Evolutionary conservation across 2,113 vertebrate genomes (phyloP).

Genomic region (Mesoclemmys tuberculata): DNA sequence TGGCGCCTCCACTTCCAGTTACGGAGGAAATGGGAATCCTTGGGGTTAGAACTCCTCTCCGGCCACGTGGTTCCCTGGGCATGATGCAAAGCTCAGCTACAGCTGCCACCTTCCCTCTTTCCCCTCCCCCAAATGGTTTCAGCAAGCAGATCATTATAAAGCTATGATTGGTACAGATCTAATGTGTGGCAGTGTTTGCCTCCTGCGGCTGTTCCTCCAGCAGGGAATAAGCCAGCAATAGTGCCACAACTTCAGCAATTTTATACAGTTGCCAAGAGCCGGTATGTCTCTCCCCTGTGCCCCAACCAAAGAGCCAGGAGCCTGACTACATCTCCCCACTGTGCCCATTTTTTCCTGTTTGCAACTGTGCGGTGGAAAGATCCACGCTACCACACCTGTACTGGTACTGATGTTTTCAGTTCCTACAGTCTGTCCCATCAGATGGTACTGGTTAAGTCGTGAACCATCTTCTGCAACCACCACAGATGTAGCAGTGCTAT

Average conservation of each 20-base stretch:
- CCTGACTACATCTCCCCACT: too few relatives aligned
- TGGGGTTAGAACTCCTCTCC: background rate
- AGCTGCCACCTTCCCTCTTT: constrained; percentile 33
- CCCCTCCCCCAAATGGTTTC: background rate
- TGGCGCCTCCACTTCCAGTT: constrained; percentile 16
- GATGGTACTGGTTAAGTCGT: constrained; percentile 95
- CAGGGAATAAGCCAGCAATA: background rate
- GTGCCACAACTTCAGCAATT: background rate
- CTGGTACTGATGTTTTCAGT: constrained; percentile 95
- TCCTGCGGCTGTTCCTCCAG: constrained; percentile 3
- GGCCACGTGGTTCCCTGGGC: background rate
- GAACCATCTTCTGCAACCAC: constrained; percentile 96
- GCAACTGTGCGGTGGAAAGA: background rate
- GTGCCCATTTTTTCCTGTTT: background rate
- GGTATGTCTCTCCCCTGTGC: background rate
- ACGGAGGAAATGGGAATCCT: constrained; percentile 24
- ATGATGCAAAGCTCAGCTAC: background rate
- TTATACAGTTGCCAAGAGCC: background rate
- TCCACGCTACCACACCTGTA: constrained; percentile 83
- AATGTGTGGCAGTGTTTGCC: constrained; percentile 36
- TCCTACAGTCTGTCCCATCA: constrained; percentile 92
- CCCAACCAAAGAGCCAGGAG: background rate
- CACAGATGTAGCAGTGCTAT: constrained; percentile 89
- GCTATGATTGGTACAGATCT: constrained; percentile 3
- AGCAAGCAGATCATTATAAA: constrained; percentile 55